phyloP scores from a whole-genome alignment of 2,113 vertebrate species.

The Axis porcinus region DNA sequence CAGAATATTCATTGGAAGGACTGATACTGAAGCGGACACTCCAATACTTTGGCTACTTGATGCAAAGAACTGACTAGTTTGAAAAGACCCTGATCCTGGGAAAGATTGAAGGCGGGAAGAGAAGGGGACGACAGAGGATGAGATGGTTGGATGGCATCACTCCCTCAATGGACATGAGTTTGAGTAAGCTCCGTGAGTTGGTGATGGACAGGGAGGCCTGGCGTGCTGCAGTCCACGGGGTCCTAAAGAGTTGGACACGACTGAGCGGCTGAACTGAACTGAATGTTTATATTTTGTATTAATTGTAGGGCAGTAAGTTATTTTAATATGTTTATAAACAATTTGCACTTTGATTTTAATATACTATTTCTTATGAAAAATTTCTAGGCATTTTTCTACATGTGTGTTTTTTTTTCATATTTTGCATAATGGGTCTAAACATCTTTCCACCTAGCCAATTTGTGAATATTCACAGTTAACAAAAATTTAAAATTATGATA shows the following conservation, averaged over 20 bases:
- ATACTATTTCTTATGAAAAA: background rate
- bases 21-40: background rate
- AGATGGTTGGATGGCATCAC: background rate
- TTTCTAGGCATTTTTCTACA: background rate
- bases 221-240: rapidly evolving
- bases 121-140: background rate
- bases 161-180: background rate
- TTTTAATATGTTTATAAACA: background rate
- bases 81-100: background rate
- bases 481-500: background rate
- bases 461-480: background rate
- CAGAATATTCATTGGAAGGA: background rate
- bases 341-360: background rate
- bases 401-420: background rate
- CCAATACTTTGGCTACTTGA: background rate
- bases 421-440: background rate
- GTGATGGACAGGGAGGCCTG: background rate
- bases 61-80: rapidly evolving
- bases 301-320: background rate
- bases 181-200: background rate
- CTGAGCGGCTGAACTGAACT: background rate
- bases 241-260: background rate
- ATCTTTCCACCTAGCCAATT: background rate
- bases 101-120: background rate
- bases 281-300: background rate